Conservation (phyloP, 2,888 invertebrate genomes). For the Belgica antarctica region DNA sequence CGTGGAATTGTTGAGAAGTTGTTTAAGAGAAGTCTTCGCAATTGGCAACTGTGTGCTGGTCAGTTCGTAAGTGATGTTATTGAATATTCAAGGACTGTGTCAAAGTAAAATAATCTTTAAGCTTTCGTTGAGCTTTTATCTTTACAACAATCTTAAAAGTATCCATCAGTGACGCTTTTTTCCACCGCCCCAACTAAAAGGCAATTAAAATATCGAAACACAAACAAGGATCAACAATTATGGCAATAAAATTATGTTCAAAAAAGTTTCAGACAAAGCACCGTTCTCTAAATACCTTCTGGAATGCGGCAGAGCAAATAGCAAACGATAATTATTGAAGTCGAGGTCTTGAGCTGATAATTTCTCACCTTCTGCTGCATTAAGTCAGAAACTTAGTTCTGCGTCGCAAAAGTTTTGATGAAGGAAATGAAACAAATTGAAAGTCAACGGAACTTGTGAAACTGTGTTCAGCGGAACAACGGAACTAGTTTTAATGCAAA, state of each 20-base stretch:
- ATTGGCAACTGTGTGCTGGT: too few species aligned
- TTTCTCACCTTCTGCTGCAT: background rate
- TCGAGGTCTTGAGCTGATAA: background rate
- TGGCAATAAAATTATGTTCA: slow-evolving; percentile 38
- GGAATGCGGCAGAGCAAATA: background rate
- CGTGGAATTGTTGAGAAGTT: too few species aligned
- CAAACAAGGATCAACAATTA: slow-evolving; percentile 42
- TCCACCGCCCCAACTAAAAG: slow-evolving; percentile 25
- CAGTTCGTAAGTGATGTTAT: too few species aligned
- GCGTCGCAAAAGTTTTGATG: background rate
- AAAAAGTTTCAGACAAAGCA: too few species aligned
- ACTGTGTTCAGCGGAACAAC: background rate
- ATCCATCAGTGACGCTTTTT: too few species aligned
- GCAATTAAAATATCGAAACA: slow-evolving; percentile 44
- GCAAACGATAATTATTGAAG: slow-evolving; percentile 19
- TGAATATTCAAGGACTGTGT: too few species aligned
- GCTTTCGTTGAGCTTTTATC: too few species aligned
- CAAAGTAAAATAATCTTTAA: background rate
- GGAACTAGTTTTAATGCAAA: slow-evolving; percentile 35
- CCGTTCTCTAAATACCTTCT: slow-evolving; percentile 29
- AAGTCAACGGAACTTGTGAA: slow-evolving; percentile 20
- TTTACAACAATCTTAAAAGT: too few species aligned
- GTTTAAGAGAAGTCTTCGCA: slow-evolving; percentile 13
- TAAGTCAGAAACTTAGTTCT: too few species aligned
- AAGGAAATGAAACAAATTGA: slow-evolving; percentile 25